Evolutionary conservation across 2,113 vertebrate genomes (phyloP), one percentile per base, ranked within the genome.

Genomic region (Oreochromis tanganicae): DNA sequence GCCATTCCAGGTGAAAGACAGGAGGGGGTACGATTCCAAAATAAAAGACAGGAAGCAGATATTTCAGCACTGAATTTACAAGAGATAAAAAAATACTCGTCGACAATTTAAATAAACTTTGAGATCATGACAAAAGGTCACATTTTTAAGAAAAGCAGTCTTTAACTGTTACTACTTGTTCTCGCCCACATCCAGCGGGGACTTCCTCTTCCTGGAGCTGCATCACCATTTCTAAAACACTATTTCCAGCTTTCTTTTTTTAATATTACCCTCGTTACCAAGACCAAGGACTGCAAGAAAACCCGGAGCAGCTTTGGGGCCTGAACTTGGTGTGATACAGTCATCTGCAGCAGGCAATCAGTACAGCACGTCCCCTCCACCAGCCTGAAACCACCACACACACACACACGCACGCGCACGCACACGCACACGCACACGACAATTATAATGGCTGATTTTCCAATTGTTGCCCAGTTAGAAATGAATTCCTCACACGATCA

Each of bases 41-140:
- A 29, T 78, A 78, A 78, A 32, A 19, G 27, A 78, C 27, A 78
- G 43, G 24, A 8, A 50, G 9, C 43, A 75, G 24, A 32, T 75
- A 48, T 48, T 48, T 29, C 10, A 78, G 73, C 41, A 4, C 24
- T 52, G 29, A 48, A 19, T 50, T 75, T 50, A 75, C 71, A 75
- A 50, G 68, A 75, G 68, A 29, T 48, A 75, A 75, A 48, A 75
- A 75, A 75, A 29, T 73, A 75, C 14, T 75, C 9, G 24, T 32
- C 17, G 43, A 75, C 43, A 48, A 48, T 75, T 75, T 32, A 78
- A 32, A 50, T 43, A 71, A 43, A 50, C 24, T 78, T 52, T 78
- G 43, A 50, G 43, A 78, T 32, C 17, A 17, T 52, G 14, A 29
- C 43, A 50, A 78, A 75, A 50, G 29, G 46, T 78, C 27, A 50